Conservation (phyloP, 2,888 invertebrate species). For the Hanleya hanleyi region DNA sequence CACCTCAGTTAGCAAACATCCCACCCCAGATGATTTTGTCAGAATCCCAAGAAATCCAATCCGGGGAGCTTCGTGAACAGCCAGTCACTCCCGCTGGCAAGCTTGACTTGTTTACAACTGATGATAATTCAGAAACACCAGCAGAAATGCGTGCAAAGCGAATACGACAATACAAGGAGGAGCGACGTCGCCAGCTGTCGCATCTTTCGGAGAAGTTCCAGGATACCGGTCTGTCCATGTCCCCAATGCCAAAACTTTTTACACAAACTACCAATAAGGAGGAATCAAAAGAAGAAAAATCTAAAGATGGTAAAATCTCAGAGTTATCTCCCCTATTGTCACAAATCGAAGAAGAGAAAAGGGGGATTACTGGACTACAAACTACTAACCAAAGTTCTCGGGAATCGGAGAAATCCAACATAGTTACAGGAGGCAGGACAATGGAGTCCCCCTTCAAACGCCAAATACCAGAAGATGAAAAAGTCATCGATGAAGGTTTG, state of each 20-base stretch:
- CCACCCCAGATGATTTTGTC: neutral
- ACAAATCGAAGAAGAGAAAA: too few relatives aligned
- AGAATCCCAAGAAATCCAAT: neutral
- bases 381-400: too few relatives aligned
- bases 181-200: constrained; percentile 81
- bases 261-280: neutral
- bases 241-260: neutral
- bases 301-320: constrained; percentile 10
- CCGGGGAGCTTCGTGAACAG: neutral
- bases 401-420: too few relatives aligned
- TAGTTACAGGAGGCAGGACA: too few relatives aligned
- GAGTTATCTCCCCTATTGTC: too few relatives aligned
- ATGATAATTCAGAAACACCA: neutral
- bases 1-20: too few relatives aligned
- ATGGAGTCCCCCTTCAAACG: too few relatives aligned
- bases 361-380: too few relatives aligned
- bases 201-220: constrained; percentile 54
- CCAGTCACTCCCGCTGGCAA: neutral
- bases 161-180: constrained; percentile 83
- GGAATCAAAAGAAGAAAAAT: constrained; percentile 21
- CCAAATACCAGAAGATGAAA: too few relatives aligned
- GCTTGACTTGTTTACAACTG: neutral
- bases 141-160: constrained; percentile 76
- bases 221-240: neutral
- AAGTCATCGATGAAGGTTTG: neutral